Percentiles rank a stretch among this genome's conserved stretches.
Evolutionary conservation across 2,797 vertebrate species (phyloP).

Genomic region (Danio albolineatus): DNA sequence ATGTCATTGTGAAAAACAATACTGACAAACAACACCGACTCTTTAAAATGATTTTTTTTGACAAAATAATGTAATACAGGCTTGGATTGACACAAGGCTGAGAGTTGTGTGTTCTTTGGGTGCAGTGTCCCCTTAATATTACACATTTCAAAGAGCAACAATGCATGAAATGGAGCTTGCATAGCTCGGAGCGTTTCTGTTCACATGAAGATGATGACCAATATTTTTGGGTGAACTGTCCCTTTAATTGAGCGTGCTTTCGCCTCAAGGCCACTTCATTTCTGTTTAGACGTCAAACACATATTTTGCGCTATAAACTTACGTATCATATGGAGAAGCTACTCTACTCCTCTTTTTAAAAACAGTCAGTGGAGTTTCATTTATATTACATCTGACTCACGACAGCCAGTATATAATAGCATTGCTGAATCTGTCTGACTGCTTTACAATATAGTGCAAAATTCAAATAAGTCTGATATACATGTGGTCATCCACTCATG

Average conservation of each 20-base stretch:
- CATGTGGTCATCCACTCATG: too few relatives aligned
- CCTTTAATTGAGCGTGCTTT: background rate
- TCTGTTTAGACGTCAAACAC: background rate
- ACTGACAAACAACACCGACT: background rate
- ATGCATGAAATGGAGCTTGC: background rate
- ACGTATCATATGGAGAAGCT: too few relatives aligned
- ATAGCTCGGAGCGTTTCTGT: background rate
- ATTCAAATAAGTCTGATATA: too few relatives aligned
- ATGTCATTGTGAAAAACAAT: too few relatives aligned
- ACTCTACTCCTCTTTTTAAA: too few relatives aligned
- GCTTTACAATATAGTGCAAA: too few relatives aligned
- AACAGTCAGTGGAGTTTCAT: too few relatives aligned
- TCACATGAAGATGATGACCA: background rate
- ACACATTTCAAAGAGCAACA: conserved; percentile 7
- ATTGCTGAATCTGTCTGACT: too few relatives aligned
- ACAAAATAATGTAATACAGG: background rate
- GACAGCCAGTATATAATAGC: too few relatives aligned
- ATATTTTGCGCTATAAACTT: background rate
- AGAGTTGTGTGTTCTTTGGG: background rate
- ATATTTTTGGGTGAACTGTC: conserved; percentile 1
- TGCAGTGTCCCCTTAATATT: background rate
- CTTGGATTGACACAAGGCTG: background rate
- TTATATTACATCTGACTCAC: too few relatives aligned
- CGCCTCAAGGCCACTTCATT: conserved; percentile 12
- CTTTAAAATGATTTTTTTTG: background rate